Base-by-base conservation (phyloP, 2,888 invertebrate genomes). In the Rhopalosiphum nymphaeae region DNA sequence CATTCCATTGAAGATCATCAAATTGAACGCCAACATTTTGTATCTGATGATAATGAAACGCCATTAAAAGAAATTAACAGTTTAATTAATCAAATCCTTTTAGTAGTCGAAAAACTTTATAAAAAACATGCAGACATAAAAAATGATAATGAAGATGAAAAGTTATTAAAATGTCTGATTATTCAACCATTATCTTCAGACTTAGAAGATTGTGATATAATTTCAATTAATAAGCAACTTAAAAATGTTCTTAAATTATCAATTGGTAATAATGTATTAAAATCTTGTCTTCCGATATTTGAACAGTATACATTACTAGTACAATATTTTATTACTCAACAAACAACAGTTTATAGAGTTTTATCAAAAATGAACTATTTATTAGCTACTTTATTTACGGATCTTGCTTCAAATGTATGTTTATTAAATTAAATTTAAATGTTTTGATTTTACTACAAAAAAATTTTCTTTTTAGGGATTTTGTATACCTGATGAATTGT, bases 401-500 rank as follows among this genome's bases (percentile, higher is more conserved):
- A 98, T 95, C 96, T 99, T 57, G 97, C 97, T 29, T 85, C 98
- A 96, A 97, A 98, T 96, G 97, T 97, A 96, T 95, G 95, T 95
- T 89, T 46, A 36, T 36, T 44, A 44, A 44, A 42, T 25, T 7
- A 57, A 44, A 42, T 90, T 42, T 53, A 67, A 61, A 91, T 91
- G 1, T 88, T 92, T 78, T 92, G 0, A 56, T 36, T 42, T 29
- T 5, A 44, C 87, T 53, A 87, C 53, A 67, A 67, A 87, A n/a
- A 29, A 42, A 21, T 25, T 93, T 95, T 95, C 93, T 93, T 95
- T 95, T 78, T 95, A 97, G 96, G 99, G 99, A 36, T 99, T 99
- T 96, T 99, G 99, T 95, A 97, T 98, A 90, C 99, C 99, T 0
- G 97, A 98, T 9, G 99, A 99, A 95, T 96, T 98, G 53, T 97